Base-by-base conservation (phyloP, 2,113 vertebrate species). In the Entomyzon cyanotis region DNA sequence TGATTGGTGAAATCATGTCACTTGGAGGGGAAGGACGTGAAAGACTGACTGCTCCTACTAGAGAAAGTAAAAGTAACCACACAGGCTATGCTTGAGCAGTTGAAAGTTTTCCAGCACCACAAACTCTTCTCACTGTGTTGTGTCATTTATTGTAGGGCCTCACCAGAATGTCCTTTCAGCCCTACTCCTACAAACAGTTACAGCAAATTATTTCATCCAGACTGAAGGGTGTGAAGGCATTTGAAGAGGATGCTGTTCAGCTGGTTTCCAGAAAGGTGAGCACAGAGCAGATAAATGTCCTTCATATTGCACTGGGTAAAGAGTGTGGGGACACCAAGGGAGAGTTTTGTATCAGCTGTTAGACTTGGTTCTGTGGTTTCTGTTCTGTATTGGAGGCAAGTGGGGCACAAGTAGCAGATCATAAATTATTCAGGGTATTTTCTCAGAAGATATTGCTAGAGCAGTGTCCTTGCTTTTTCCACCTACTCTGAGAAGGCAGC, bases 111-210 rank as follows among this genome's bases (percentile, higher is more conserved):
- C 49, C 30, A 16, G 22, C 4, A 33, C 49, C 87, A 28, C 41
- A 68, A 70, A 79, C 0, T 0, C 30, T 88, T 68, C 53, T 93
- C n/a, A 22, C 41, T 55, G 9, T 67, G 12, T 58, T 91, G 30
- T 93, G 33, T 90, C 92, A 16, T 96, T 82, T 28, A 47, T 46
- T 96, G 6, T 14, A 99, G 99, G 99, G 99, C 41, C 97, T 99
- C 86, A 99, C 99, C 64, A 96, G 99, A 97, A 99, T 99, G 99
- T 99, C 99, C 56, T 99, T 99, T 96, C 99, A 99, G 96, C 99
- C 99, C 5, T 99, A 99, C 95, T 98, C 98, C 50, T 99, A 99
- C 96, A 99, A 98, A 87, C 99, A 99, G 71, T 97, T 99, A 86
- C 99, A 99, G 97, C 98, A 99, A 96, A 99, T 99, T 65, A 96